These are phyloP conservation scores for Mythimna vitellina DNA, from an alignment of 2,888 invertebrate genomes.

Conservation along the genomic window DNA sequence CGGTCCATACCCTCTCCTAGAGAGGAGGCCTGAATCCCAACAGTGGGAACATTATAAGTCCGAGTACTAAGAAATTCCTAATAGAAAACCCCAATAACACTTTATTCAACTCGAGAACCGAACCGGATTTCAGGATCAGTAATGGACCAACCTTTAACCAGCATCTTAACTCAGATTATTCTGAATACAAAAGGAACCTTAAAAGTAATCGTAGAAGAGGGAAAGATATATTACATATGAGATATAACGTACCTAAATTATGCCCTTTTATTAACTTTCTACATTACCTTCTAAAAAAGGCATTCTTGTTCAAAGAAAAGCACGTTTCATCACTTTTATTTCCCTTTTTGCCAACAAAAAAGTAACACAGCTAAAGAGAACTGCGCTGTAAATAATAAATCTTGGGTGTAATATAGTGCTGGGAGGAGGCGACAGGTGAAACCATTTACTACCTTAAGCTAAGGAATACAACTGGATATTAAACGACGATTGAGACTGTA, in stretches of 20 bases:
- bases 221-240: background rate
- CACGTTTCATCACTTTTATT: constrained; percentile 17
- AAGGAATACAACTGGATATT: constrained; percentile 16
- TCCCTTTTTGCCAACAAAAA: constrained; percentile 15
- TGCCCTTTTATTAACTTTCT: constrained; percentile 1
- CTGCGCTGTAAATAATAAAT: constrained; percentile 58
- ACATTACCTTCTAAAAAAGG: constrained; percentile 4
- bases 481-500: background rate
- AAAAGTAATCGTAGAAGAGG: background rate
- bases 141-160: background rate
- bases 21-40: too few species aligned
- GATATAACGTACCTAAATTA: background rate
- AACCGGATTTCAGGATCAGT: too few species aligned
- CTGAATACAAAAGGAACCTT: background rate
- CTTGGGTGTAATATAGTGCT: constrained; percentile 16
- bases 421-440: constrained; percentile 29
- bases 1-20: too few species aligned
- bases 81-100: too few species aligned
- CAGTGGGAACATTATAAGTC: too few species aligned
- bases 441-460: constrained; percentile 29
- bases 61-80: too few species aligned
- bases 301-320: constrained; percentile 11
- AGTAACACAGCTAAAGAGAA: constrained; percentile 13
- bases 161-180: background rate
- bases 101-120: too few species aligned